Percentiles rank a stretch among this genome's conserved stretches.
These are phyloP conservation scores for Masticophis lateralis DNA, from an alignment of 2,797 vertebrate genomes.

Conservation along the genomic window DNA sequence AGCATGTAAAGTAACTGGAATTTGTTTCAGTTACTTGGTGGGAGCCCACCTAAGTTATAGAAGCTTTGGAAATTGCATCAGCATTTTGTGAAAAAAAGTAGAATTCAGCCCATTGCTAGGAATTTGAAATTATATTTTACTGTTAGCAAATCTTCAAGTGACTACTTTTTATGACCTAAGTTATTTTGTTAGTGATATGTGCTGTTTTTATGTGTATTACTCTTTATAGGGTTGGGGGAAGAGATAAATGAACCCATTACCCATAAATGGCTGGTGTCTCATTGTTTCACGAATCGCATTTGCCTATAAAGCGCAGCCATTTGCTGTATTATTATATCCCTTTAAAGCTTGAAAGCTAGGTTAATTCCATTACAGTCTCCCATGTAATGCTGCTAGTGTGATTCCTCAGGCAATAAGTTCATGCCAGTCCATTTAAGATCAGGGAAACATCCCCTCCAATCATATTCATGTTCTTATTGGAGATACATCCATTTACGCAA, in stretches of 20 bases:
- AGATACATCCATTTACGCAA: not conserved
- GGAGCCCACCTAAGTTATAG: not conserved
- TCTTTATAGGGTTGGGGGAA: not conserved
- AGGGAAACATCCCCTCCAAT: not conserved
- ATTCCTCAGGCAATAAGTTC: slow-evolving; percentile 21
- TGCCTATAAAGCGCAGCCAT: not conserved
- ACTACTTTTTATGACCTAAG: not conserved
- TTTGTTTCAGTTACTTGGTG: not conserved
- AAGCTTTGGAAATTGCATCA: not conserved
- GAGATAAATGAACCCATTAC: not conserved
- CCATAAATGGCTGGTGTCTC: not conserved
- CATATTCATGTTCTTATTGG: not conserved
- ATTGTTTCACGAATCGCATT: slow-evolving; percentile 13
- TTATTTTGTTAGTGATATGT: not conserved
- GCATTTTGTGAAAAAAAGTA: not conserved
- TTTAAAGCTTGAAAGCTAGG: slow-evolving; percentile 32
- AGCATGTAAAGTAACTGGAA: not conserved
- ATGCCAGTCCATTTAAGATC: slow-evolving; percentile 15
- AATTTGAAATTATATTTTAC: not conserved
- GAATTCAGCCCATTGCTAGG: not conserved
- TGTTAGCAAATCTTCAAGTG: not conserved
- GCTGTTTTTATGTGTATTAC: not conserved
- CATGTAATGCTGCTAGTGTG: not conserved
- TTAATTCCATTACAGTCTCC: slow-evolving; percentile 25
- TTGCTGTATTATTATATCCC: slow-evolving; percentile 17